Percentiles rank a stretch among this genome's conserved stretches.
Evolutionary conservation across 2,888 invertebrate species (phyloP).

Genomic region (Luperina testacea): DNA sequence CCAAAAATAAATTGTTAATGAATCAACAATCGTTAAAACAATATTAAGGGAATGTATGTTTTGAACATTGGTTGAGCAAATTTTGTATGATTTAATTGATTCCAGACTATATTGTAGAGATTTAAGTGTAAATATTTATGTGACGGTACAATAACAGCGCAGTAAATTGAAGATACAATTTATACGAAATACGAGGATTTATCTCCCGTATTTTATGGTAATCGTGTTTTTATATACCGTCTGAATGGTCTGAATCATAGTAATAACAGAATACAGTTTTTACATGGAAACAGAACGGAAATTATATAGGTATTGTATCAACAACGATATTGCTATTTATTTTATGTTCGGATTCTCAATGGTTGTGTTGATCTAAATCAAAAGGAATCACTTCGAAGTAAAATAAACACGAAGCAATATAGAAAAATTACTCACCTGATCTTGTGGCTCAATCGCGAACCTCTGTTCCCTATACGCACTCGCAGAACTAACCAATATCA

Average conservation of each 20-base stretch:
- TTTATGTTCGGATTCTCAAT: background rate
- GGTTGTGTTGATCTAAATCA: background rate
- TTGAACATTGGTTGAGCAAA: constrained; percentile 39
- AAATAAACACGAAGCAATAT: constrained; percentile 8
- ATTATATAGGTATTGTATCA: constrained; percentile 16
- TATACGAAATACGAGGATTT: constrained; percentile 32
- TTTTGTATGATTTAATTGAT: constrained; percentile 45
- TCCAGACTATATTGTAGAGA: constrained; percentile 32
- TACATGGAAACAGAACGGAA: constrained; percentile 15
- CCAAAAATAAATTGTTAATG: constrained; percentile 51
- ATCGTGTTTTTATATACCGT: constrained; percentile 48
- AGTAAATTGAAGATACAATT: constrained; percentile 50
- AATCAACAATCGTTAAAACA: constrained; percentile 43
- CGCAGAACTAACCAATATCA: constrained; percentile 73
- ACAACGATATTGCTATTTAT: constrained; percentile 22
- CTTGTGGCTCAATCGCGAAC: constrained; percentile 87
- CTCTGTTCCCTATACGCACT: constrained; percentile 83
- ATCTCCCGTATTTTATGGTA: constrained; percentile 53
- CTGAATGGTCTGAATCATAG: constrained; percentile 47
- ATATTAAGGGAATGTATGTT: constrained; percentile 39
- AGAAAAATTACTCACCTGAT: constrained; percentile 79
- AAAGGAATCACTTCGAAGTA: constrained; percentile 7
- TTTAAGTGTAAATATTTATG: constrained; percentile 54
- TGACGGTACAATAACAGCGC: constrained; percentile 34
- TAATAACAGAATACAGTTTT: constrained; percentile 33